Evolutionary conservation across 2,797 vertebrate genomes (phyloP).

Genomic region (Odontamblyopus lacepedii): DNA sequence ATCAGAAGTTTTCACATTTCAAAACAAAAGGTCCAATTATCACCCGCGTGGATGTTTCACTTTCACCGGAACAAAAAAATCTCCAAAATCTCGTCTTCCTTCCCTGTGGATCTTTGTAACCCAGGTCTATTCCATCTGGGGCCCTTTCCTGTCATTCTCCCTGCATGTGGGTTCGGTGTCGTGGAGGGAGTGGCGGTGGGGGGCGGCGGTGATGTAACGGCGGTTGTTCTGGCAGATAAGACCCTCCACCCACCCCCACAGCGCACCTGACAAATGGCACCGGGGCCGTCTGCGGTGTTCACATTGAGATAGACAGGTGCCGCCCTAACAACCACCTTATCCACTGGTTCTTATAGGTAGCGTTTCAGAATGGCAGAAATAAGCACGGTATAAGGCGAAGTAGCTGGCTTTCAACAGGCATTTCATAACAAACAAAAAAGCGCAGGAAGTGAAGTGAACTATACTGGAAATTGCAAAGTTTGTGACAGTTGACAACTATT

Average conservation of each 20-base stretch:
- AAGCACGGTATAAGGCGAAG: background rate
- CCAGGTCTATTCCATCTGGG: background rate
- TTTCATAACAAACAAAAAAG: background rate
- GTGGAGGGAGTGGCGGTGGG: constrained; percentile 43
- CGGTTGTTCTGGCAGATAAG: constrained; percentile 71
- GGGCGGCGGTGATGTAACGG: constrained; percentile 47
- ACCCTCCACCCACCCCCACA: constrained; percentile 53
- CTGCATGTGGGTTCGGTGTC: constrained; percentile 45
- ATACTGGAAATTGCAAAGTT: background rate
- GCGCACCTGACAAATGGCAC: constrained; percentile 56
- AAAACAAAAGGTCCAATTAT: background rate
- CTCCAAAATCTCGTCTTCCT: background rate
- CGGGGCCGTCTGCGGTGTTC: constrained; percentile 37
- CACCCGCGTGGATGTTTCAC: background rate
- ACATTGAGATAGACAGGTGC: constrained; percentile 26
- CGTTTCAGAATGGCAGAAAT: constrained; percentile 26
- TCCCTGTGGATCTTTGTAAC: constrained; percentile 26
- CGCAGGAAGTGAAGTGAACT: background rate
- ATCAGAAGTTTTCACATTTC: background rate
- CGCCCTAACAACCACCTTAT: constrained; percentile 24
- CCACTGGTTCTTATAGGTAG: constrained; percentile 22
- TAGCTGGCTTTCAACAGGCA: background rate
- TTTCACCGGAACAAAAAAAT: background rate
- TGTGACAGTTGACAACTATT: background rate
- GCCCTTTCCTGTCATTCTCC: constrained; percentile 51